Evolutionary conservation across 1,140 invertebrate species (phyloP).

Genomic region (Musca vetustissima): DNA sequence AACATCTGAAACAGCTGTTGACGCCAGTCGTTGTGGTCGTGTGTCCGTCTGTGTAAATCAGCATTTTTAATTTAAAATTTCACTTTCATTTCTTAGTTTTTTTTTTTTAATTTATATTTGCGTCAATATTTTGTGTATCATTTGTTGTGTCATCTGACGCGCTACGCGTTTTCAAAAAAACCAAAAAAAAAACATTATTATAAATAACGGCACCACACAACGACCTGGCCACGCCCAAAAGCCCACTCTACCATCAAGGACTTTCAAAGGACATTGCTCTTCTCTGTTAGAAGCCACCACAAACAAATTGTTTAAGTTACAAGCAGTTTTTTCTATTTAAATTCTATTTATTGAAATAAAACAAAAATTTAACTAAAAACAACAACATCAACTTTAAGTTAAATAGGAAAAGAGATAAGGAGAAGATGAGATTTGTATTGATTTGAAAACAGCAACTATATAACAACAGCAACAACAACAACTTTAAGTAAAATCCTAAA

Average conservation of each 20-base stretch:
- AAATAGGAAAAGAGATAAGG: not conserved
- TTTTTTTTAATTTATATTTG: constrained; percentile 8
- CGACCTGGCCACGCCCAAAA: too few species aligned
- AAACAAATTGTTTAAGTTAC: constrained; percentile 8
- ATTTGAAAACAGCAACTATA: constrained; percentile 13
- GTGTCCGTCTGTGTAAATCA: too few species aligned
- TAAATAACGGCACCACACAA: too few species aligned
- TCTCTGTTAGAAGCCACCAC: not conserved
- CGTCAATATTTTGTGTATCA: constrained; percentile 14
- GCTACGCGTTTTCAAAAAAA: too few species aligned
- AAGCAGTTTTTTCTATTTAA: constrained; percentile 8
- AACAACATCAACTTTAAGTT: constrained; percentile 10
- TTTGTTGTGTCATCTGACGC: not conserved
- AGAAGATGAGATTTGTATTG: constrained; percentile 14
- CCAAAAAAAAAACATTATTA: too few species aligned
- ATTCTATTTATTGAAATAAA: constrained; percentile 14
- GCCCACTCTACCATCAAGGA: too few species aligned
- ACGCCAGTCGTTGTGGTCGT: too few species aligned
- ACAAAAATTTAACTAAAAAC: not conserved
- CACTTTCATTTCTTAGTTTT: not conserved
- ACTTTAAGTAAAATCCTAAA: constrained; percentile 42
- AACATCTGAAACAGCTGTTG: too few species aligned
- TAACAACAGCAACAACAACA: constrained; percentile 34
- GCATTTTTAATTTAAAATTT: constrained; percentile 18
- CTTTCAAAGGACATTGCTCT: too few species aligned